These are phyloP conservation scores for Heliconius eleuchia DNA, from an alignment of 1,140 invertebrate species.

Conservation along the genomic window DNA sequence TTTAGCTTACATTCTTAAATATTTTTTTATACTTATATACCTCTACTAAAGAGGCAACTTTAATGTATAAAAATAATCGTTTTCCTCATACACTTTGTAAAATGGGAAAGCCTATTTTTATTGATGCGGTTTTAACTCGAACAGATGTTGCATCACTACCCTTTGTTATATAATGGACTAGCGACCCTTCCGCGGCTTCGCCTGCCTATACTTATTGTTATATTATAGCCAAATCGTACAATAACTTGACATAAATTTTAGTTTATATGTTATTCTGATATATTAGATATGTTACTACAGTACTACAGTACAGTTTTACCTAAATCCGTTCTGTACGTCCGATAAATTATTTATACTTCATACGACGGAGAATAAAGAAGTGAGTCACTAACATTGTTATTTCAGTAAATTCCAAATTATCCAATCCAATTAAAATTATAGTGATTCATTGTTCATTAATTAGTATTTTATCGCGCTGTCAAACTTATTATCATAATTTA, in stretches of 20 bases:
- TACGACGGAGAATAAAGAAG: neutral
- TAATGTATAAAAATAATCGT: neutral
- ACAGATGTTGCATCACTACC: slow-evolving; percentile 1
- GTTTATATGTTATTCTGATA: too few species aligned
- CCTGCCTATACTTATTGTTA: too few species aligned
- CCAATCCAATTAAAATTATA: too few species aligned
- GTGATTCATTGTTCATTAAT: neutral
- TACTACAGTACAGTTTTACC: too few species aligned
- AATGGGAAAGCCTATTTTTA: slow-evolving; percentile 7
- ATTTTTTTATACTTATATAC: too few species aligned
- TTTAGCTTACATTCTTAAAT: too few species aligned
- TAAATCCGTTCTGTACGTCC: too few species aligned
- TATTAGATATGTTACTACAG: too few species aligned
- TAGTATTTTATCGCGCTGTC: slow-evolving; percentile 7
- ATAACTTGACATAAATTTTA: too few species aligned
- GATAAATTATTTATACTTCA: too few species aligned
- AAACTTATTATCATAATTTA: neutral
- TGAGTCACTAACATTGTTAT: neutral
- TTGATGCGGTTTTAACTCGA: neutral
- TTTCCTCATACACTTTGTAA: slow-evolving; percentile 1
- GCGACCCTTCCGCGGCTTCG: too few species aligned
- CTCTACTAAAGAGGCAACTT: neutral
- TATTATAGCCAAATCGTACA: too few species aligned
- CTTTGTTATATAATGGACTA: neutral
- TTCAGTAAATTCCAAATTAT: neutral